Conservation (phyloP, 1,140 invertebrate species). For the Drosophila saltans region DNA sequence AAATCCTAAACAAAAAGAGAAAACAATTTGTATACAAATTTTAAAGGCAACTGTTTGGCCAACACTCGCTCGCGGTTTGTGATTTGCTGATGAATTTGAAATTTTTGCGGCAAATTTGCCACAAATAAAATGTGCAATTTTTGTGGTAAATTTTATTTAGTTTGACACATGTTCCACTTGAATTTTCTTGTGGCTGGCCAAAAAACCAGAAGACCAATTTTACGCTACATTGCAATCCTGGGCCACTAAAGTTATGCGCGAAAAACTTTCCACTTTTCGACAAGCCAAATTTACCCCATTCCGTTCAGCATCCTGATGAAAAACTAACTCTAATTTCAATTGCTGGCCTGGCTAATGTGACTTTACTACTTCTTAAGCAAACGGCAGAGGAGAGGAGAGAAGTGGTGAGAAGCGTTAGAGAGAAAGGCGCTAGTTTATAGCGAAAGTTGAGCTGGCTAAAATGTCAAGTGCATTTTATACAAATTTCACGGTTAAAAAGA, state of each 20-base stretch:
- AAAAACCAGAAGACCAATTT: conserved; percentile 74
- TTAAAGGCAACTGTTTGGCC: no score
- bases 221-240: conserved; percentile 71
- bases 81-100: conserved; percentile 39
- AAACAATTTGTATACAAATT: no score
- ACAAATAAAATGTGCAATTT: conserved; percentile 71
- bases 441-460: conserved; percentile 57
- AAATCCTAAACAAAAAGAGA: no score
- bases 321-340: conserved; percentile 66
- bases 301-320: not conserved
- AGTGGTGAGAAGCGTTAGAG: not conserved
- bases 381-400: not conserved
- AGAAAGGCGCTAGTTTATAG: conserved; percentile 52
- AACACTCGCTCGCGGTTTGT: not conserved
- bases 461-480: conserved; percentile 79
- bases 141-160: conserved; percentile 62
- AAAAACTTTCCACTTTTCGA: conserved; percentile 59
- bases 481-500: conserved; percentile 65
- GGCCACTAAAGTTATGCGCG: conserved; percentile 50
- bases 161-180: conserved; percentile 60
- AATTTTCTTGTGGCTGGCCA: conserved; percentile 58
- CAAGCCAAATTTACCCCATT: conserved; percentile 10
- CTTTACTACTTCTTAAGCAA: not conserved
- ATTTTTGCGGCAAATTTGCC: conserved; percentile 48
- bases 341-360: conserved; percentile 64